phyloP scores from a whole-genome alignment of 2,797 vertebrate genomes.

The Ispidina picta region DNA sequence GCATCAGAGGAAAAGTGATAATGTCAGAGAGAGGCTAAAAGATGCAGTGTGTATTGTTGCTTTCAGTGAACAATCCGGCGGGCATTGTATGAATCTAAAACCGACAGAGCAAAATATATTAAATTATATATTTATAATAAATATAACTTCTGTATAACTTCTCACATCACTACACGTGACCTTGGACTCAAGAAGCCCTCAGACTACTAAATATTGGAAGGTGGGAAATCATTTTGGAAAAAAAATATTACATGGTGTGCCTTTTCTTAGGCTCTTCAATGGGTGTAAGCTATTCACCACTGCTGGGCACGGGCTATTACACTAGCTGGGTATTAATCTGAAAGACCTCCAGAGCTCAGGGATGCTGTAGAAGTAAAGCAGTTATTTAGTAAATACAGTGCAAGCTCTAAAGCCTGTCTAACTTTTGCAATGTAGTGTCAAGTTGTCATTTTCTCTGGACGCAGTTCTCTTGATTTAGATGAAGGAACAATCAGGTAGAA shows the following conservation, averaged over 20 bases:
- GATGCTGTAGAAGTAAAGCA: neutral
- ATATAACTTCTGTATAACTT: neutral
- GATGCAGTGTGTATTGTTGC: accelerated
- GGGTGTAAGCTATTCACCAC: neutral
- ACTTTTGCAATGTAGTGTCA: neutral
- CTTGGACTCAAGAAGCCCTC: neutral
- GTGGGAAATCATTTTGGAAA: neutral
- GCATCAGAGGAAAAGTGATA: neutral
- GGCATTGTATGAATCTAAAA: too few species aligned
- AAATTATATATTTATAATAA: too few species aligned
- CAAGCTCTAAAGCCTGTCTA: neutral
- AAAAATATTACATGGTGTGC: accelerated
- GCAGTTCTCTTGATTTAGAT: neutral
- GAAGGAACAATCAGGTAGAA: neutral
- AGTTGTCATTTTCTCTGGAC: neutral
- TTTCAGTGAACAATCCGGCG: neutral
- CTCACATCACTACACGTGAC: accelerated
- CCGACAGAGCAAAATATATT: too few species aligned
- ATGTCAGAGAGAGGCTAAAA: neutral
- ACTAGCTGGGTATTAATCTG: neutral
- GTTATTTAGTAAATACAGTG: neutral
- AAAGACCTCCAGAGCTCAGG: neutral
- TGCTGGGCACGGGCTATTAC: neutral
- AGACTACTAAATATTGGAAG: neutral
- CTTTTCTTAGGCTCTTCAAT: neutral